Base-by-base conservation (phyloP, 2,113 vertebrate genomes). In the Carassius auratus region DNA sequence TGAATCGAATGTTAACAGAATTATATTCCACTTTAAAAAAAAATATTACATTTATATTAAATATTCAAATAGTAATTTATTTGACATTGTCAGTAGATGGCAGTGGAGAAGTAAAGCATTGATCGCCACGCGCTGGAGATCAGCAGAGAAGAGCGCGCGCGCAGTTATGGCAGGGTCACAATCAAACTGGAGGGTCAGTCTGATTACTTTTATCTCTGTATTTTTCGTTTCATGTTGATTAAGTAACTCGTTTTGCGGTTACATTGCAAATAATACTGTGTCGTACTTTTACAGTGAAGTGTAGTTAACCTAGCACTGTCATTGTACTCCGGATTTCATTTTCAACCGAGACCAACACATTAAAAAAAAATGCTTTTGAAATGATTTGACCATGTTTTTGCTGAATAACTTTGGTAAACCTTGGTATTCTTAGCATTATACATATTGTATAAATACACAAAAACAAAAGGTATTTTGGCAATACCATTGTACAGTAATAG, bases 161-260 rank as follows among this genome's bases (percentile, higher is more conserved):
- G 12, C 23, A 52, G 17, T 73, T 30, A 83, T 83, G 81, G 81
- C 48, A 23, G 81, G 81, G 66, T 73, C 81, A 83, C 55, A 80
- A 19, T 23, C 19, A 48, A 21, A 15, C 12, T 83, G 81, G 81
- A 83, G 81, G 81, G 81, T 83, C 48, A 14, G 66, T 83, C 10
- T 38, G 1, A 71, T n/a, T 12, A 17, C 2, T 68, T 30, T 55
- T 57, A 50, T 81, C 2, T 66, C 13, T 52, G 3, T 77, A 14
- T 66, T 76, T 57, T 23, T 2, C 10, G 14, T 42, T 6, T 61
- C 61, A 61, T 82, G 15, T 10, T 21, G 5, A 73, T 42, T 13
- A 30, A 30, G 14, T 38, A 45, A 61, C 8, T 61, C 17, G 57
- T 83, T 73, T 61, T 33, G 48, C 48, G 14, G 3, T 76, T 30